Base-by-base conservation (phyloP, 2,797 vertebrate genomes). In the Karalla daura region DNA sequence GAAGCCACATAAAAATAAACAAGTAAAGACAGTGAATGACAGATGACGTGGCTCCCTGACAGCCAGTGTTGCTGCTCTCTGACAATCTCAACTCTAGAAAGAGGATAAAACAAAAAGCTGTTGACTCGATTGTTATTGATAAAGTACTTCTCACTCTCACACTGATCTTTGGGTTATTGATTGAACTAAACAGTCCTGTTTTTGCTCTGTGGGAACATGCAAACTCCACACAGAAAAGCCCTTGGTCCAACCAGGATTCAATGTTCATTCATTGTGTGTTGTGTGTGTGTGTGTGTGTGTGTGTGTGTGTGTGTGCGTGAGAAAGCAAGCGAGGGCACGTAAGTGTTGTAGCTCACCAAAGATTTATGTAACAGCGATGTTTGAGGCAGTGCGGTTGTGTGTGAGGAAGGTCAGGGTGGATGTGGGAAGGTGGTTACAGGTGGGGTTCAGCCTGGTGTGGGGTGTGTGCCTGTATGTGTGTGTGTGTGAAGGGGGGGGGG, bases 391-490 rank as follows among this genome's bases (percentile, higher is more conserved):
- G 86, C 11, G 78, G 87, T 72, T 68, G 56, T 39, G 66, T 69
- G 59, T 76, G 66, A 70, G 62, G 74, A 70, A 75, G 65, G 60
- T 70, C 35, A 41, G 56, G 80, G 63, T 84, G 83, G 86, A 85
- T 83, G 86, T 84, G 70, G 88, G 66, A 78, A 77, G 20, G 87
- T 2, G 80, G 89, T 88, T 63, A 49, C 52, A 77, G 74, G 69
- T 47, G 74, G 74, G 78, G 71, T 70, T 70, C 44, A 60, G 64
- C 43, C 1, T 11, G 58, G 46, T 65, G 69, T n/a, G n/a, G n/a
- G n/a, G n/a, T n/a, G n/a, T n/a, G 51, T 27, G n/a, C 25, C 4
- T 21, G 37, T 17, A 18, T 21, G 14, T 15, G 24, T 12, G n/a
- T n/a, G n/a, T n/a, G 7, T 36, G 35, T 36, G 13, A 2, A 11